Evolutionary conservation across 2,113 vertebrate genomes (phyloP).

Genomic region (Pleuronectes platessa): DNA sequence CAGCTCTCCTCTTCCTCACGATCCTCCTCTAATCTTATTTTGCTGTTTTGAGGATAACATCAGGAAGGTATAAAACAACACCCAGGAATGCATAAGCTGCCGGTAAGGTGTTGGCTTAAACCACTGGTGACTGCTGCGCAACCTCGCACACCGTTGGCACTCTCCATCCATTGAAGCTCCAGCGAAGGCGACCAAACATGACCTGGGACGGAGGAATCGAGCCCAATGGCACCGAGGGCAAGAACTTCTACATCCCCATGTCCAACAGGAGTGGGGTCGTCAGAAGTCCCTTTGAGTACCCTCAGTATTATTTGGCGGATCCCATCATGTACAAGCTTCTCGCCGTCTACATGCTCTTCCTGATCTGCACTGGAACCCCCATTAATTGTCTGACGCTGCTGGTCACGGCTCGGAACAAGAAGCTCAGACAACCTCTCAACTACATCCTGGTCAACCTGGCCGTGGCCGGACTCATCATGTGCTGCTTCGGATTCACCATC

Average conservation of each 20-base stretch:
- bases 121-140: background rate
- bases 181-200: slow-evolving; percentile 26
- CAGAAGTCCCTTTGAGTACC: slow-evolving; percentile 85
- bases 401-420: slow-evolving; percentile 86
- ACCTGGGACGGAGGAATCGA: slow-evolving; percentile 31
- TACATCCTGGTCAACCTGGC: slow-evolving; percentile 86
- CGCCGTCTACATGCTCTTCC: slow-evolving; percentile 86
- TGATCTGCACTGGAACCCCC: slow-evolving; percentile 84
- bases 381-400: slow-evolving; percentile 85
- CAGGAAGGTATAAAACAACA: slow-evolving; percentile 50
- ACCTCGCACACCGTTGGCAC: background rate
- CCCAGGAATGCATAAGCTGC: slow-evolving; percentile 3
- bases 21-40: slow-evolving; percentile 62
- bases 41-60: slow-evolving; percentile 49
- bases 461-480: slow-evolving; percentile 83
- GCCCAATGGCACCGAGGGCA: slow-evolving; percentile 85
- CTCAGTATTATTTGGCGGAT: slow-evolving; percentile 85
- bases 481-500: slow-evolving; percentile 80
- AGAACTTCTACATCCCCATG: slow-evolving; percentile 88
- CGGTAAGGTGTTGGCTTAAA: background rate
- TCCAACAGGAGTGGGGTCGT: slow-evolving; percentile 88
- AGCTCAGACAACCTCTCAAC: slow-evolving; percentile 86
- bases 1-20: slow-evolving; percentile 38
- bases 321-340: slow-evolving; percentile 71
- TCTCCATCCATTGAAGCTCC: slow-evolving; percentile 11